Conservation (phyloP, 2,113 vertebrate genomes). For the Ptilorrhoa leucosticta region DNA sequence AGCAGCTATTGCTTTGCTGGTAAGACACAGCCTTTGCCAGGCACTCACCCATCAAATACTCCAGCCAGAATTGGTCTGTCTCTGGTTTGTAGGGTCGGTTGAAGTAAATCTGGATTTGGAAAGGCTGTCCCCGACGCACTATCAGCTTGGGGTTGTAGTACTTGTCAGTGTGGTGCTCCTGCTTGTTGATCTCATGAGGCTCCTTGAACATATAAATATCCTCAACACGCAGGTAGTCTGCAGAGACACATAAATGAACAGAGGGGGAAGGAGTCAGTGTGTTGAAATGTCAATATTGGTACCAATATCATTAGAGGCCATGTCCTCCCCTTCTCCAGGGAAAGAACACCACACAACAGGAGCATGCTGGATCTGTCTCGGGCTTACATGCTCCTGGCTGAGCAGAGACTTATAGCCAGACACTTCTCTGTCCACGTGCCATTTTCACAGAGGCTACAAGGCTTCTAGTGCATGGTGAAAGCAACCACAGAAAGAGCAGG, state of each 20-base stretch:
- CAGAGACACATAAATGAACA: neutral
- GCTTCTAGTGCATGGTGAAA: neutral
- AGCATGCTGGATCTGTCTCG: neutral
- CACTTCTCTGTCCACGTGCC: neutral
- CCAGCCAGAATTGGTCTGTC: slow-evolving; percentile 84
- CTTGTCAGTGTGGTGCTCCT: slow-evolving; percentile 79
- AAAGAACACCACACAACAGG: neutral
- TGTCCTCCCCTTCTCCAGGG: neutral
- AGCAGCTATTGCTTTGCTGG: neutral
- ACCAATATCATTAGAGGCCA: neutral
- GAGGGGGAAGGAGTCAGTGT: neutral
- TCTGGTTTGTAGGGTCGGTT: slow-evolving; percentile 78
- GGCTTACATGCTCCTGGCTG: neutral
- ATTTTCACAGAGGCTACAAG: neutral
- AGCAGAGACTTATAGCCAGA: neutral
- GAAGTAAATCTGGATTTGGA: slow-evolving; percentile 83
- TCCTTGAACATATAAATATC: slow-evolving; percentile 77
- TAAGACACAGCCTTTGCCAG: neutral
- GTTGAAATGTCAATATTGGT: neutral
- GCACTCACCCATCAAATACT: slow-evolving; percentile 89
- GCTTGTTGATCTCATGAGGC: slow-evolving; percentile 76
- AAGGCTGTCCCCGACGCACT: slow-evolving; percentile 87
- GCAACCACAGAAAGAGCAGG: neutral
- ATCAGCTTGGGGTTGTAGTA: slow-evolving; percentile 78
- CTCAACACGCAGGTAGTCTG: slow-evolving; percentile 82